Percentiles rank a stretch among this genome's conserved stretches.
Evolutionary conservation across 1,140 invertebrate species (phyloP).

Genomic region (Formica selysi): DNA sequence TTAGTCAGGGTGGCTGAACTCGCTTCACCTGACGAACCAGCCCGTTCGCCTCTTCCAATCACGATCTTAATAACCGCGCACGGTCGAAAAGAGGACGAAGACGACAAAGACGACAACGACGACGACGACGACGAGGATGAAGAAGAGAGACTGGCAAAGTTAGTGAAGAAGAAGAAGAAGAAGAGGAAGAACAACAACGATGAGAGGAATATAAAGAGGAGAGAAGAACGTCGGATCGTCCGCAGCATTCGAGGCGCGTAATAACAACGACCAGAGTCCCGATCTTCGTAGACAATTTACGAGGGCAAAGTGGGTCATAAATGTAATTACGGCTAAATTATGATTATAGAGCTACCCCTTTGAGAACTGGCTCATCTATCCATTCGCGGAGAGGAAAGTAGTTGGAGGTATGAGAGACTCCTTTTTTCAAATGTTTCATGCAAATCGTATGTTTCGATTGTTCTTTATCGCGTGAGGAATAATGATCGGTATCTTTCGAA

Average conservation of each 20-base stretch:
- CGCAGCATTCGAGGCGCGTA: constrained; percentile 73
- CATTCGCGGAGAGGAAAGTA: background rate
- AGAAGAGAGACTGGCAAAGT: background rate
- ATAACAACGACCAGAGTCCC: constrained; percentile 71
- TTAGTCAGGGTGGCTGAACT: constrained; percentile 73
- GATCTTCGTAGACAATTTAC: constrained; percentile 83
- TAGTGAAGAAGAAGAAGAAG: constrained; percentile 25
- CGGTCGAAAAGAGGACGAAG: constrained; percentile 63
- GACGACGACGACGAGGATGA: constrained; percentile 49
- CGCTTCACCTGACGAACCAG: constrained; percentile 60
- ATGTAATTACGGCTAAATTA: constrained; percentile 85
- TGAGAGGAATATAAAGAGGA: constrained; percentile 9
- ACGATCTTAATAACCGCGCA: constrained; percentile 74
- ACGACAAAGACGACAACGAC: constrained; percentile 52
- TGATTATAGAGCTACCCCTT: constrained; percentile 84
- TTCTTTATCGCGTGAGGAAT: constrained; percentile 28
- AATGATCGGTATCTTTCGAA: background rate
- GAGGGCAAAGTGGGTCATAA: constrained; percentile 85
- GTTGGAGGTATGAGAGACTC: background rate
- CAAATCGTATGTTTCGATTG: constrained; percentile 38
- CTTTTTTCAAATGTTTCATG: constrained; percentile 50
- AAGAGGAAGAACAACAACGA: background rate
- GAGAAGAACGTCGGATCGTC: constrained; percentile 52
- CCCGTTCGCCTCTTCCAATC: constrained; percentile 68
- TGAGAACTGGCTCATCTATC: constrained; percentile 50